Percentiles rank a stretch among this genome's conserved stretches.
Evolutionary conservation across 2,113 vertebrate genomes (phyloP).

Genomic region (Austrofundulus limnaeus): DNA sequence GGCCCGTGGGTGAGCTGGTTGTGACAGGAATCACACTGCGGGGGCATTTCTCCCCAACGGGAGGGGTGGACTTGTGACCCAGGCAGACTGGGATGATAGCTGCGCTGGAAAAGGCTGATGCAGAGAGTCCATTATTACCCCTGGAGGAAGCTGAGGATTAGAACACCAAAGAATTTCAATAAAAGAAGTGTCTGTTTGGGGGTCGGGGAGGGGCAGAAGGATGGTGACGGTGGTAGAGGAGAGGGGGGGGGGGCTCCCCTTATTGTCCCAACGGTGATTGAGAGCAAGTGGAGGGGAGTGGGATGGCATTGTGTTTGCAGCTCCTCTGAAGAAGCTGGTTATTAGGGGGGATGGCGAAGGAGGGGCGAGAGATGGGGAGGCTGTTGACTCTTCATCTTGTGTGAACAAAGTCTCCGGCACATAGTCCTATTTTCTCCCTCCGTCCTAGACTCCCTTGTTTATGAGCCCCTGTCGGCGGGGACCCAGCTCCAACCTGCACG

Average conservation of each 20-base stretch:
- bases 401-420: conserved; percentile 82
- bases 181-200: conserved; percentile 86
- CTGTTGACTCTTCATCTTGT: conserved; percentile 87
- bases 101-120: conserved; percentile 81
- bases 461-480: conserved; percentile 68
- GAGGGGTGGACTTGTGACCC: conserved; percentile 76
- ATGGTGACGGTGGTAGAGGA: conserved; percentile 42
- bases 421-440: conserved; percentile 70
- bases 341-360: conserved; percentile 73
- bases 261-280: conserved; percentile 83
- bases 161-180: conserved; percentile 86
- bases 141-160: conserved; percentile 86
- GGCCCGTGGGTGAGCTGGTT: conserved; percentile 27
- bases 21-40: conserved; percentile 39
- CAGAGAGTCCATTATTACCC: conserved; percentile 82
- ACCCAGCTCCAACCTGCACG: conserved; percentile 74
- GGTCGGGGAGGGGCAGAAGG: conserved; percentile 75
- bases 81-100: conserved; percentile 68
- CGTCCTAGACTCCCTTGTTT: conserved; percentile 75
- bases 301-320: conserved; percentile 79
- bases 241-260: conserved; percentile 45
- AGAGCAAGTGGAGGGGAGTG: conserved; percentile 79
- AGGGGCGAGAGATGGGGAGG: conserved; percentile 75
- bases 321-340: conserved; percentile 75
- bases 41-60: conserved; percentile 38